Percentiles rank a stretch among this genome's conserved stretches.
These are phyloP conservation scores for Pollicipes pollicipes DNA, from an alignment of 1,140 invertebrate genomes.

Conservation along the genomic window DNA sequence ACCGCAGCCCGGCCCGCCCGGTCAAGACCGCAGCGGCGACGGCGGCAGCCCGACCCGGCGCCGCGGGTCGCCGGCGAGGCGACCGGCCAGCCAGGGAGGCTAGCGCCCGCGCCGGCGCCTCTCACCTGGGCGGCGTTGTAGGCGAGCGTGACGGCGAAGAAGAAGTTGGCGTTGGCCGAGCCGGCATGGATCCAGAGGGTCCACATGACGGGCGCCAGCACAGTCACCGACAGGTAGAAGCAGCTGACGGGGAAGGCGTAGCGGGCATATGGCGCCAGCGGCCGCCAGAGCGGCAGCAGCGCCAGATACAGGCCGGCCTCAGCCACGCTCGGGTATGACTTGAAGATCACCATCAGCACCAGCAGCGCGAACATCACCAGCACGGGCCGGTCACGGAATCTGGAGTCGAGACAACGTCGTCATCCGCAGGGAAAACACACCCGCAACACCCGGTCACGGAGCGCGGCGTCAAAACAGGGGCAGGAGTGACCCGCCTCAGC, in stretches of 20 bases:
- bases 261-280: conserved; percentile 68
- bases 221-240: conserved; percentile 69
- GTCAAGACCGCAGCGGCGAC: too few relatives aligned
- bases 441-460: too few relatives aligned
- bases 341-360: conserved; percentile 74
- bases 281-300: conserved; percentile 75
- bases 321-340: conserved; percentile 88
- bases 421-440: too few relatives aligned
- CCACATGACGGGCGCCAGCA: conserved; percentile 86
- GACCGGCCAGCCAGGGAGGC: too few relatives aligned
- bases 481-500: too few relatives aligned
- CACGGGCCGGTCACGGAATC: conserved; percentile 68
- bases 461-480: too few relatives aligned
- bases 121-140: conserved; percentile 71
- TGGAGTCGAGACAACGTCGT: too few relatives aligned
- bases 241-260: conserved; percentile 75
- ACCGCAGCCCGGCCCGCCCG: too few relatives aligned
- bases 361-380: conserved; percentile 67
- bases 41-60: too few relatives aligned
- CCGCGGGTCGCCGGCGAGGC: too few relatives aligned
- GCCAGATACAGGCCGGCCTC: conserved; percentile 85
- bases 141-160: conserved; percentile 90
- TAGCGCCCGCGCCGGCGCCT: too few relatives aligned
- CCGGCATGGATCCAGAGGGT: conserved; percentile 95
- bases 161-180: conserved; percentile 98